phyloP scores from a whole-genome alignment of 2,888 invertebrate species.

The Mycalesis mineus region DNA sequence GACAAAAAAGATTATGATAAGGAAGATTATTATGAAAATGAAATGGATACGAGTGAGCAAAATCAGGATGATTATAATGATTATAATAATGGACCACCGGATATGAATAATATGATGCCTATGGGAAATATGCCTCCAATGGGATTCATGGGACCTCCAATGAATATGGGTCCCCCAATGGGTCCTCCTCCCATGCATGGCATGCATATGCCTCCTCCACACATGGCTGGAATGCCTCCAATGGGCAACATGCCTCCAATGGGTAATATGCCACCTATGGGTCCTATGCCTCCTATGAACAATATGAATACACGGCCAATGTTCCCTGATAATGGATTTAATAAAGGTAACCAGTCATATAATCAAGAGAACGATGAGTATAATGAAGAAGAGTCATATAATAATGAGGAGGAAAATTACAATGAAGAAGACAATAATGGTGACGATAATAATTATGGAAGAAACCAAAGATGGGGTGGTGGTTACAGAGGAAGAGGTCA shows the following conservation, averaged over 20 bases:
- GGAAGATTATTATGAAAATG: slow-evolving; percentile 60
- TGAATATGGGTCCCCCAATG: slow-evolving; percentile 29
- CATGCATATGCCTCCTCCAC: slow-evolving; percentile 50
- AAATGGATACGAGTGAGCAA: slow-evolving; percentile 61
- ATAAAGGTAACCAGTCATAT: slow-evolving; percentile 59
- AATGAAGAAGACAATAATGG: slow-evolving; percentile 53
- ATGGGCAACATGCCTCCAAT: slow-evolving; percentile 45
- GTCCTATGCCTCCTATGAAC: slow-evolving; percentile 43
- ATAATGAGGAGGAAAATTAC: slow-evolving; percentile 42
- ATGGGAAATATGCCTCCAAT: slow-evolving; percentile 43
- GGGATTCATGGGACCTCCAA: slow-evolving; percentile 38
- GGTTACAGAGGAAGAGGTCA: slow-evolving; percentile 47
- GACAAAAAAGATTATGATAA: slow-evolving; percentile 44
- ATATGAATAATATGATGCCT: slow-evolving; percentile 46
- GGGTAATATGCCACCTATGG: slow-evolving; percentile 47
- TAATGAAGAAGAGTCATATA: slow-evolving; percentile 47
- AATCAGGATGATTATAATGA: slow-evolving; percentile 59
- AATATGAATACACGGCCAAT: slow-evolving; percentile 47
- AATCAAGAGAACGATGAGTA: slow-evolving; percentile 51
- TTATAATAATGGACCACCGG: slow-evolving; percentile 54
- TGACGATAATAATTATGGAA: slow-evolving; percentile 45
- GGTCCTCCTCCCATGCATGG: slow-evolving; percentile 39
- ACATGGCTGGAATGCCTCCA: slow-evolving; percentile 47
- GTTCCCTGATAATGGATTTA: slow-evolving; percentile 62
- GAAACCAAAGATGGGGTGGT: slow-evolving; percentile 4